Evolutionary conservation across 2,113 vertebrate genomes (phyloP).

Genomic region (Kryptolebias marmoratus): DNA sequence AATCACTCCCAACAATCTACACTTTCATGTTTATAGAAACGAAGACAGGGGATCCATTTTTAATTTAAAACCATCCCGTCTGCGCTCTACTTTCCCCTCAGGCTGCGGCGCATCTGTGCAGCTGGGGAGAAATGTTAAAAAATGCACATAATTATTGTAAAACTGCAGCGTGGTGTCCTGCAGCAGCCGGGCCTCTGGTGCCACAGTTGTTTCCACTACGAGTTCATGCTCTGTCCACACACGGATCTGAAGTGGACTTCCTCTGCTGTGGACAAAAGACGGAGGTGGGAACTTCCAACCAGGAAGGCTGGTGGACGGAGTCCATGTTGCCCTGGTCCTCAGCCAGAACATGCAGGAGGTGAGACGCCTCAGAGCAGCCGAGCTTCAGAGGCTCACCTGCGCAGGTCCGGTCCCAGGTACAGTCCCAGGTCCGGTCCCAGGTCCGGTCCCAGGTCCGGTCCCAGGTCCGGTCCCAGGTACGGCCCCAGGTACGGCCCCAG

Average conservation of each 20-base stretch:
- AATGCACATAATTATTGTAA: conserved; percentile 41
- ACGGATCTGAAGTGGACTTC: conserved; percentile 15
- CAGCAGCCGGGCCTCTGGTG: conserved; percentile 20
- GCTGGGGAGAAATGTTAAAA: conserved; percentile 14
- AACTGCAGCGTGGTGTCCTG: neutral
- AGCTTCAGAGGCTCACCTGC: too few relatives aligned
- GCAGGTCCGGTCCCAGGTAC: too few relatives aligned
- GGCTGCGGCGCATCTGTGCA: conserved; percentile 15
- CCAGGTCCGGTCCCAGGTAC: too few relatives aligned
- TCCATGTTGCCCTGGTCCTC: neutral
- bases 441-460: too few relatives aligned
- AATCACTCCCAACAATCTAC: conserved; percentile 3
- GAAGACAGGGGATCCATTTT: neutral
- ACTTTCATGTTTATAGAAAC: conserved; percentile 25
- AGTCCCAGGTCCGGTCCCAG: too few relatives aligned
- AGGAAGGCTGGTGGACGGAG: conserved; percentile 4
- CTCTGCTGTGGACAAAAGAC: neutral
- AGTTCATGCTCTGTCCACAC: conserved; percentile 38
- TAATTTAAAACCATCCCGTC: neutral
- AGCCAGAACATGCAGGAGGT: conserved; percentile 24
- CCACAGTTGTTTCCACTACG: neutral
- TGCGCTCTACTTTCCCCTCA: neutral
- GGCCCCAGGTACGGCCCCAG: too few relatives aligned
- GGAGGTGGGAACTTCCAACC: conserved; percentile 22
- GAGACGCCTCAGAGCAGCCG: neutral